These are phyloP conservation scores for Carterocephalus palaemon DNA, from an alignment of 2,888 invertebrate species.

Conservation along the genomic window DNA sequence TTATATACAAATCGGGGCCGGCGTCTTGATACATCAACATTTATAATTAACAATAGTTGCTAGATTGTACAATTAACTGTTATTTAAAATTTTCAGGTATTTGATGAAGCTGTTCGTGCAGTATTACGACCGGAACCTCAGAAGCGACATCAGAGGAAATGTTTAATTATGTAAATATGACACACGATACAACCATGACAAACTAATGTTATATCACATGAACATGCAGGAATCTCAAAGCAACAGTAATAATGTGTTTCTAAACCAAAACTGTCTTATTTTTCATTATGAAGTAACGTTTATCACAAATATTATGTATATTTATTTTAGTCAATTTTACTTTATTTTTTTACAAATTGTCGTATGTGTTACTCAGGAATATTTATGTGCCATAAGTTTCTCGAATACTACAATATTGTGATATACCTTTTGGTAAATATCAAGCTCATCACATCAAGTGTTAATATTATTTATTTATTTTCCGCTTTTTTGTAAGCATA, in stretches of 20 bases:
- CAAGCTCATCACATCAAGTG: constrained; percentile 57
- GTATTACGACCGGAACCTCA: constrained; percentile 98
- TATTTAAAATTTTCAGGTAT: constrained; percentile 83
- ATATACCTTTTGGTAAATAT: constrained; percentile 28
- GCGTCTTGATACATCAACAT: too few relatives aligned
- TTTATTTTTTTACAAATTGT: constrained; percentile 6
- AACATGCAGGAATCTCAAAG: constrained; percentile 60
- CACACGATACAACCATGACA: constrained; percentile 47
- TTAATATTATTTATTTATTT: constrained; percentile 45
- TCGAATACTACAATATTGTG: constrained; percentile 29
- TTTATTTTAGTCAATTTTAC: constrained; percentile 10
- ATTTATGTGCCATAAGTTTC: constrained; percentile 46
- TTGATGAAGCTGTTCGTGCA: constrained; percentile 98
- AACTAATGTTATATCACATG: constrained; percentile 41
- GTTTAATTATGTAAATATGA: constrained; percentile 85
- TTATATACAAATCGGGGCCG: too few relatives aligned
- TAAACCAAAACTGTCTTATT: constrained; percentile 44
- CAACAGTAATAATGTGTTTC: constrained; percentile 76
- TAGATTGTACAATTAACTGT: neutral
- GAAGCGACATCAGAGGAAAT: constrained; percentile 95
- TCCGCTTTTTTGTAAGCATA: constrained; percentile 53
- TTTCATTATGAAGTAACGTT: constrained; percentile 19
- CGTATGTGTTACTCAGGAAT: constrained; percentile 4
- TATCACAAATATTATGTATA: constrained; percentile 18
- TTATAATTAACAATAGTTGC: neutral